Evolutionary conservation across 1,140 invertebrate species (phyloP).

Genomic region (Apolygus lucorum): DNA sequence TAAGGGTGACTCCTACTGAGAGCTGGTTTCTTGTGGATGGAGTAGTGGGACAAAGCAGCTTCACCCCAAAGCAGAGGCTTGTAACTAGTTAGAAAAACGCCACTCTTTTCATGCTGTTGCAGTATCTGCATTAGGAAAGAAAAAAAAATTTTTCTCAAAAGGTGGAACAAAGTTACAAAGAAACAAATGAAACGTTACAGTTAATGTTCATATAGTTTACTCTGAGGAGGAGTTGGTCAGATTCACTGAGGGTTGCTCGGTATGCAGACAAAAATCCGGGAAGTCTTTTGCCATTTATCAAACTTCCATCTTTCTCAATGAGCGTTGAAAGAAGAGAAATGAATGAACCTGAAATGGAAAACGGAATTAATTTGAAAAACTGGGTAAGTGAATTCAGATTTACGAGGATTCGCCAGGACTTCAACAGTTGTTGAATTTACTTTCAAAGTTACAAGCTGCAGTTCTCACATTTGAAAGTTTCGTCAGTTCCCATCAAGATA

Average conservation of each 20-base stretch:
- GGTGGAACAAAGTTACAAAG: too few species aligned
- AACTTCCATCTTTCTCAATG: not conserved
- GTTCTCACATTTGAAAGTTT: not conserved
- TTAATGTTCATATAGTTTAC: too few species aligned
- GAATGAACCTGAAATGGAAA: not conserved
- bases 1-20: slow-evolving; percentile 57
- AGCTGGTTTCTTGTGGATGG: slow-evolving; percentile 52
- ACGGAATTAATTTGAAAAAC: too few species aligned
- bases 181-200: too few species aligned
- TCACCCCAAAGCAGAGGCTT: slow-evolving; percentile 64
- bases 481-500: not conserved
- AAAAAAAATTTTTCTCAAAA: too few species aligned
- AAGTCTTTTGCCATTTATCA: not conserved
- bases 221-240: slow-evolving; percentile 52
- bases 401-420: too few species aligned
- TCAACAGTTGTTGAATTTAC: too few species aligned
- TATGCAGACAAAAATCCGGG: slow-evolving; percentile 54
- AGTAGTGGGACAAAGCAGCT: slow-evolving; percentile 63
- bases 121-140: slow-evolving; percentile 49
- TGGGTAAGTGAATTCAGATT: too few species aligned
- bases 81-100: slow-evolving; percentile 52
- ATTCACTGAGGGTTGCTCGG: slow-evolving; percentile 51
- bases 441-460: not conserved
- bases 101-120: slow-evolving; percentile 51
- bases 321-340: not conserved